These are phyloP conservation scores for Cladopsammia gracilis DNA, from an alignment of 64 coral and sea anemone species.

Conservation along the genomic window DNA sequence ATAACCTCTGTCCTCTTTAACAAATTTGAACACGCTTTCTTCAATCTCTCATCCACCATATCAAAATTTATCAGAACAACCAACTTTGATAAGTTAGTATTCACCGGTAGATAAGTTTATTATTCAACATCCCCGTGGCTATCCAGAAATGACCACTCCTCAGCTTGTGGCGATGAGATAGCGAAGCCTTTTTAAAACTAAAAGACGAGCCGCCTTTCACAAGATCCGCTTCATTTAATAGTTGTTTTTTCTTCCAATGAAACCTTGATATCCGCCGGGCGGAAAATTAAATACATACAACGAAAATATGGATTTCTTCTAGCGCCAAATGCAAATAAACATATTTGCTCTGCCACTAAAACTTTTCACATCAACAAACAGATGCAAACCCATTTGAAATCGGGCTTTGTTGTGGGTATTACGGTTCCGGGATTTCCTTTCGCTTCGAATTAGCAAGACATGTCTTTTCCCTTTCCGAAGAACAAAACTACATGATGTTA, in stretches of 20 bases:
- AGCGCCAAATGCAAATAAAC: conserved; percentile 42
- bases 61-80: conserved; percentile 23
- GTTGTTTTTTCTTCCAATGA: conserved; percentile 36
- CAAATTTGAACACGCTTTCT: background rate
- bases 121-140: conserved; percentile 19
- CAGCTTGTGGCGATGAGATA: conserved; percentile 9
- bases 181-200: background rate
- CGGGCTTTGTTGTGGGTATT: background rate
- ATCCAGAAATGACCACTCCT: conserved; percentile 29
- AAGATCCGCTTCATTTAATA: conserved; percentile 31
- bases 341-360: conserved; percentile 40
- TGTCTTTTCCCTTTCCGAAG: conserved; percentile 12
- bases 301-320: conserved; percentile 11
- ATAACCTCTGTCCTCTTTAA: background rate
- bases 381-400: conserved; percentile 55
- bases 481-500: background rate
- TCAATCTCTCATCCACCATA: background rate
- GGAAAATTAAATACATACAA: background rate
- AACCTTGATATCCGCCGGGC: conserved; percentile 20
- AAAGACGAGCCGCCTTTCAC: conserved; percentile 20
- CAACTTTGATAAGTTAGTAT: background rate
- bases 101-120: conserved; percentile 19
- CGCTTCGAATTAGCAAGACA: background rate
- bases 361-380: conserved; percentile 65
- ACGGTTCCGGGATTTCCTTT: background rate